phyloP scores from a whole-genome alignment of 2,888 invertebrate species.

The Himalopsyche kuldschensis region DNA sequence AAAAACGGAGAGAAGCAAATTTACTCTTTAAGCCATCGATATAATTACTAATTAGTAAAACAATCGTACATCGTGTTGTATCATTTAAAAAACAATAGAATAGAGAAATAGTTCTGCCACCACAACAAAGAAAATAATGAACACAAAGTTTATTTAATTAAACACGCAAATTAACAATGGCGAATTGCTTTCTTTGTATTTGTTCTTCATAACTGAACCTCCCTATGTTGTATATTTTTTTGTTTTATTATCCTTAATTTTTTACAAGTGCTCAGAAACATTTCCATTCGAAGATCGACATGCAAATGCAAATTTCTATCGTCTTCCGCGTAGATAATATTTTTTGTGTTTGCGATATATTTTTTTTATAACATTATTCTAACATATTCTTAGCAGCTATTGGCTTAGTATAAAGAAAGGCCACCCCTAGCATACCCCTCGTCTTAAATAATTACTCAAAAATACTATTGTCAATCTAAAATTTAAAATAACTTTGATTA shows the following conservation, averaged over 20 bases:
- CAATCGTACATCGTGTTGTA: too few species aligned
- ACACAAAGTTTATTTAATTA: not conserved
- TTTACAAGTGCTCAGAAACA: not conserved
- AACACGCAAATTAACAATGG: not conserved
- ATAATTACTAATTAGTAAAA: too few species aligned
- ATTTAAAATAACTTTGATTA: too few species aligned
- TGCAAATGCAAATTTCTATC: not conserved
- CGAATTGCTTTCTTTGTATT: not conserved
- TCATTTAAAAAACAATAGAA: not conserved
- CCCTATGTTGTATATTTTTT: not conserved
- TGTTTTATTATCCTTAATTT: not conserved
- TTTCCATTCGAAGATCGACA: not conserved
- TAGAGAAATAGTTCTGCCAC: not conserved
- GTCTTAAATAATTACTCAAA: not conserved
- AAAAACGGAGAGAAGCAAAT: too few species aligned
- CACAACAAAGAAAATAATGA: not conserved
- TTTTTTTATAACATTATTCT: not conserved
- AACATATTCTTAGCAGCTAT: constrained; percentile 15
- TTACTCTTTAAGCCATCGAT: too few species aligned
- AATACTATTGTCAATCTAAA: too few species aligned
- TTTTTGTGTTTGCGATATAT: not conserved
- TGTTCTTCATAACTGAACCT: not conserved
- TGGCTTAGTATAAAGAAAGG: constrained; percentile 14
- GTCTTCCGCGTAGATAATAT: not conserved
- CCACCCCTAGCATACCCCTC: constrained; percentile 6